Evolutionary conservation across 37 sponge, comb jelly and placozoan species (phyloP).

Genomic region (Aplysina aerophoba): DNA sequence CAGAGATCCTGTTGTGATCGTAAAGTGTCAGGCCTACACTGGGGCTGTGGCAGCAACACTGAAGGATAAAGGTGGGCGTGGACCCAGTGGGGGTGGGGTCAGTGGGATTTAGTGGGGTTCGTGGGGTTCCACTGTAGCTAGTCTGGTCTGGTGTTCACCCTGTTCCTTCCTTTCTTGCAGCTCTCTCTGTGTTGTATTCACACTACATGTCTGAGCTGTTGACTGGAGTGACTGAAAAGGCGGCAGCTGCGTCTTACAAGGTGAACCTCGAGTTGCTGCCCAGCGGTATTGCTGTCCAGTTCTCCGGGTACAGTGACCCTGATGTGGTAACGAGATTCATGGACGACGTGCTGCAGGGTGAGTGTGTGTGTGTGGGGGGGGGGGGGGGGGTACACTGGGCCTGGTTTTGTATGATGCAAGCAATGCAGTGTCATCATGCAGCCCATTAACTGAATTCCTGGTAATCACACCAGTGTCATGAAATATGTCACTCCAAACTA

Average conservation of each 20-base stretch:
- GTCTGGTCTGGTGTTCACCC: no score
- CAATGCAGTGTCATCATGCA: no score
- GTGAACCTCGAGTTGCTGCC: constrained; percentile 17
- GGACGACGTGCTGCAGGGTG: constrained; percentile 2
- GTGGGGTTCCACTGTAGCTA: no score
- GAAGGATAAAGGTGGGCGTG: background rate
- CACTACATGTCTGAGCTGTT: constrained; percentile 14
- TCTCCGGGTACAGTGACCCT: constrained; percentile 68
- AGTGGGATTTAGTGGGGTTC: no score
- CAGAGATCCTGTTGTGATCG: constrained; percentile 51
- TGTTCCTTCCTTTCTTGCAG: background rate
- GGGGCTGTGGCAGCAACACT: no score
- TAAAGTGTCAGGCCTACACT: constrained; percentile 43
- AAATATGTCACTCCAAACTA: no score
- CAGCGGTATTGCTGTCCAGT: constrained; percentile 43
- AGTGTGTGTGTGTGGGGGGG: constrained; percentile 6
- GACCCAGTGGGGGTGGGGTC: background rate
- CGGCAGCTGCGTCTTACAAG: constrained; percentile 50
- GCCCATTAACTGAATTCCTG: no score
- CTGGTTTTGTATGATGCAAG: no score
- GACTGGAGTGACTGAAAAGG: constrained; percentile 32
- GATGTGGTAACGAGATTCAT: constrained; percentile 24
- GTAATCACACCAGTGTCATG: no score
- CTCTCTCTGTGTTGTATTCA: constrained; percentile 12
- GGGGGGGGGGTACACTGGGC: no score